These are phyloP conservation scores for Gorsachius magnificus DNA, from an alignment of 2,797 vertebrate species.

Conservation along the genomic window DNA sequence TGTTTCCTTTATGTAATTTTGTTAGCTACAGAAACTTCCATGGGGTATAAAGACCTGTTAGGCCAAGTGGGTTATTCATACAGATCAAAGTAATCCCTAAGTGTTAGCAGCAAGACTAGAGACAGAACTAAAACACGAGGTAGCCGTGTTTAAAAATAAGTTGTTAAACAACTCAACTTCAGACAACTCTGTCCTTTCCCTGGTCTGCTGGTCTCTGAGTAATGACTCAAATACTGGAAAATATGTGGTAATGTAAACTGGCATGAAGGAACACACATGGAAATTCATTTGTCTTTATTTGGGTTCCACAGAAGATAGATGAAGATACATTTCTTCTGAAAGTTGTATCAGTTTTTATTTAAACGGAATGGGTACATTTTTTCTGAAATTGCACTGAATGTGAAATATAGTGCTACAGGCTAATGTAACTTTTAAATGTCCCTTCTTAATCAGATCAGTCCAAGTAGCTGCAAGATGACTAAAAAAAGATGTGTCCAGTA, in stretches of 20 bases:
- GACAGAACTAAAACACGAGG: background rate
- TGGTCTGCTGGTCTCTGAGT: background rate
- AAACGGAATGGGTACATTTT: background rate
- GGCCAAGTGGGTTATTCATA: background rate
- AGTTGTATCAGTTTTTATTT: background rate
- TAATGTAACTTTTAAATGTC: background rate
- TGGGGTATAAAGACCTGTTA: background rate
- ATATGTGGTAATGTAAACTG: background rate
- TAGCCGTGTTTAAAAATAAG: slow-evolving; percentile 11
- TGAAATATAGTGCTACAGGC: background rate
- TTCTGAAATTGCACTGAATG: background rate
- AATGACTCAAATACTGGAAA: slow-evolving; percentile 1
- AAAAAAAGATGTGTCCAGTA: background rate
- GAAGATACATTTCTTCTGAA: background rate
- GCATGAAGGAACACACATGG: background rate
- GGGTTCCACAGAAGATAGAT: background rate
- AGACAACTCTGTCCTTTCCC: background rate
- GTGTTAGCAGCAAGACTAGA: background rate
- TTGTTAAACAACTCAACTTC: background rate
- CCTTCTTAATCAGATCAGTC: background rate
- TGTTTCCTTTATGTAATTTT: background rate
- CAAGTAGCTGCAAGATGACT: background rate
- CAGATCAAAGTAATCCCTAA: background rate
- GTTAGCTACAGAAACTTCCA: background rate
- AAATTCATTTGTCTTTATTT: background rate